Conservation (phyloP, 2,113 vertebrate species). For the Hymenochirus boettgeri region DNA sequence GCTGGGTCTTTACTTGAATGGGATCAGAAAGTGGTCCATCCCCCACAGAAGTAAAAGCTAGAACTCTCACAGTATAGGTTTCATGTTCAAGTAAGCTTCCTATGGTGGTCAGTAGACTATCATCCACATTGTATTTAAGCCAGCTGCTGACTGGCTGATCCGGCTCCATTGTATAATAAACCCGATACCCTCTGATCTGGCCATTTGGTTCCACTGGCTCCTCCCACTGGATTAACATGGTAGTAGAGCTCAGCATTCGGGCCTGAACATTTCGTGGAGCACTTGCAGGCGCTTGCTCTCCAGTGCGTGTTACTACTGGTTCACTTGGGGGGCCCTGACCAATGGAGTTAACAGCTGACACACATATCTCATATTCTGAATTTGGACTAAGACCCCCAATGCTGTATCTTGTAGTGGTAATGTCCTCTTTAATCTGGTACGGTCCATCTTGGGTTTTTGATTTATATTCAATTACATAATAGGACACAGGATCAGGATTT, state of each 20-base stretch:
- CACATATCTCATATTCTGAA: conserved; percentile 94
- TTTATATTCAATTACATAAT: conserved; percentile 94
- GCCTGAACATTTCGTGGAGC: conserved; percentile 89
- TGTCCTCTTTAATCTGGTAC: conserved; percentile 89
- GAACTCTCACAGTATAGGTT: conserved; percentile 89
- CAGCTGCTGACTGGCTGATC: conserved; percentile 83
- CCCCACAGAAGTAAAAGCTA: conserved; percentile 94
- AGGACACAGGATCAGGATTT: conserved; percentile 90
- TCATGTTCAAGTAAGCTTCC: conserved; percentile 84
- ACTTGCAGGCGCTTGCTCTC: conserved; percentile 92
- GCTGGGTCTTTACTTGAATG: conserved; percentile 92
- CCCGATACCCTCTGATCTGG: conserved; percentile 88
- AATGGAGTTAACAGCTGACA: conserved; percentile 92
- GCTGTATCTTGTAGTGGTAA: conserved; percentile 97
- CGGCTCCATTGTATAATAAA: conserved; percentile 95
- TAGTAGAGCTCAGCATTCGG: conserved; percentile 86
- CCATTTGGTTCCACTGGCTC: conserved; percentile 96
- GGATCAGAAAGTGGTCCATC: conserved; percentile 93
- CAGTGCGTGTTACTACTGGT: conserved; percentile 86
- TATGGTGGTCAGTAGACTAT: conserved; percentile 91
- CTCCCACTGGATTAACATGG: conserved; percentile 97
- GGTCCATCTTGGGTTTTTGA: conserved; percentile 91
- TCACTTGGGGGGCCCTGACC: conserved; percentile 94
- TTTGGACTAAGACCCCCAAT: conserved; percentile 96
- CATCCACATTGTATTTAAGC: conserved; percentile 95